A percentile compares a stretch with the other conserved stretches of the same genome.
phyloP scores from a whole-genome alignment of 30 jellyfish, hydroid and myxozoan species.

The Mastigias papua region DNA sequence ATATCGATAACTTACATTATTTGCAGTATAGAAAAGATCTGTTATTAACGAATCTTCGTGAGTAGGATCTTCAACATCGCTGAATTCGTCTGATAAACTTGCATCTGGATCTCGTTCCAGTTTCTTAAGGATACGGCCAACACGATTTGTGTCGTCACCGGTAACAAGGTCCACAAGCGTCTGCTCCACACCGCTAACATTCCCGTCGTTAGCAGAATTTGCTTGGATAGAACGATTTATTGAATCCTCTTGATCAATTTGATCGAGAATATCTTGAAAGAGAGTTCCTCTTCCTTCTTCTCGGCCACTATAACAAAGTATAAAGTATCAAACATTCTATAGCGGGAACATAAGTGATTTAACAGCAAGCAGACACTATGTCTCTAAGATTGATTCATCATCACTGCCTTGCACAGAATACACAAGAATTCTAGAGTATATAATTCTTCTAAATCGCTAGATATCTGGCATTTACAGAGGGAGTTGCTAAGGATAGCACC shows the following conservation, averaged over 20 bases:
- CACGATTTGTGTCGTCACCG: slow-evolving; percentile 42
- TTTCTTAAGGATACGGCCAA: slow-evolving; percentile 38
- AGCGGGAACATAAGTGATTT: too few relatives aligned
- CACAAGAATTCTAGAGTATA: too few relatives aligned
- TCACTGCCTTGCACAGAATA: too few relatives aligned
- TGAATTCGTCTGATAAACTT: slow-evolving; percentile 39
- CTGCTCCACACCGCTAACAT: slow-evolving; percentile 30
- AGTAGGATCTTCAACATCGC: slow-evolving; percentile 83
- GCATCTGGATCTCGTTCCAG: slow-evolving; percentile 55
- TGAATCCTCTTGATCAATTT: slow-evolving; percentile 45
- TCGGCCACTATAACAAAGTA: background rate
- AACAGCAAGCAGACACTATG: too few relatives aligned
- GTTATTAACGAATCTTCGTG: slow-evolving; percentile 76
- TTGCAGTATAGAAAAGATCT: slow-evolving; percentile 76
- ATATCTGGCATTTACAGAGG: too few relatives aligned
- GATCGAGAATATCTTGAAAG: slow-evolving; percentile 51
- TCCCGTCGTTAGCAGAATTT: background rate
- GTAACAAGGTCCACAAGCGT: slow-evolving; percentile 73
- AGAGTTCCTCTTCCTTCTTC: slow-evolving; percentile 27
- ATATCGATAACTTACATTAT: slow-evolving; percentile 38
- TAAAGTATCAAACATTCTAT: too few relatives aligned
- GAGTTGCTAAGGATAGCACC: too few relatives aligned
- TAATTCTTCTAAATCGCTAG: too few relatives aligned
- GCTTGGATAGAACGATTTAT: background rate
- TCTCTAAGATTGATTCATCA: too few relatives aligned